phyloP scores from a whole-genome alignment of 2,797 vertebrate genomes.

The Taenioides sp. region DNA sequence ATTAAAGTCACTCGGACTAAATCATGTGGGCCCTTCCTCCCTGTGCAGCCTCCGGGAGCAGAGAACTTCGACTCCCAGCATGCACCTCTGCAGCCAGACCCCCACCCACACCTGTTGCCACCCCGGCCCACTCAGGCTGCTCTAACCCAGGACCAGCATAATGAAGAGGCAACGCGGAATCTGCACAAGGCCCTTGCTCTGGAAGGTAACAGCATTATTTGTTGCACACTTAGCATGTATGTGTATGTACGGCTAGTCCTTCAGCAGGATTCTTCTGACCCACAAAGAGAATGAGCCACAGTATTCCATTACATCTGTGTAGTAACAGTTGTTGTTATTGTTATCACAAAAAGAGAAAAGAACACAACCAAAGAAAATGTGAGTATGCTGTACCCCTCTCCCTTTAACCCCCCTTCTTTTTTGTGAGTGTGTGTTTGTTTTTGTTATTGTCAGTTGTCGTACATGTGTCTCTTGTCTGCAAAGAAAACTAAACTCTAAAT shows the following conservation, averaged over 20 bases:
- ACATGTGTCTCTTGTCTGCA: too few species aligned
- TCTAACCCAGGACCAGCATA: constrained; percentile 56
- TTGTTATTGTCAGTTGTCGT: too few species aligned
- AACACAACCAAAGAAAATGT: too few species aligned
- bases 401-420: too few species aligned
- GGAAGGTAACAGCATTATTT: constrained; percentile 67
- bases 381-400: too few species aligned
- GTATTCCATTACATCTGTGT: too few species aligned
- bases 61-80: constrained; percentile 34
- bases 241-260: not conserved
- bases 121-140: constrained; percentile 49
- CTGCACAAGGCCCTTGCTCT: constrained; percentile 88
- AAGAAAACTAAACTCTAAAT: too few species aligned
- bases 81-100: constrained; percentile 45
- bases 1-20: constrained; percentile 82
- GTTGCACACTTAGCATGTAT: not conserved
- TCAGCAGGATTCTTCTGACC: not conserved
- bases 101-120: constrained; percentile 58
- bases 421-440: too few species aligned
- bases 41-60: constrained; percentile 35
- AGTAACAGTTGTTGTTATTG: too few species aligned
- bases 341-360: too few species aligned
- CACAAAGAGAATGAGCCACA: too few species aligned
- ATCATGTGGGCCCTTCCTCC: constrained; percentile 81
- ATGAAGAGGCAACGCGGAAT: constrained; percentile 76